A percentile compares a stretch with the other conserved stretches of the same genome.
Conservation (phyloP, 2,113 vertebrate species). For the Phrynosoma platyrhinos region DNA sequence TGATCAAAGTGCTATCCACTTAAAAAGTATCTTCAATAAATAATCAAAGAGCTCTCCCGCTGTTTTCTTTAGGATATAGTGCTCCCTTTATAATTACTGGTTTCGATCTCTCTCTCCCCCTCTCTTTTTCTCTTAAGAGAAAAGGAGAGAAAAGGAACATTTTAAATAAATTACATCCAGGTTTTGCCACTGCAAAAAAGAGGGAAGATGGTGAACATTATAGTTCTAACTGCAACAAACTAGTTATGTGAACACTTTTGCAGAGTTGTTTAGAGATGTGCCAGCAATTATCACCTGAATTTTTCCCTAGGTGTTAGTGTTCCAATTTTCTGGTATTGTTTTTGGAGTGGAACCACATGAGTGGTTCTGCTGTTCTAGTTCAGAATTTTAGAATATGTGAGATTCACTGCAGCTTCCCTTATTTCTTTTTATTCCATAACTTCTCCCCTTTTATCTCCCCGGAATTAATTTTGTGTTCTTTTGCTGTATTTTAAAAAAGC, state of each 20-base stretch:
- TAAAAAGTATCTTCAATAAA: slow-evolving; percentile 72
- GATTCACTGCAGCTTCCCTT: too few relatives aligned
- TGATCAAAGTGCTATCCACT: slow-evolving; percentile 55
- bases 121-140: slow-evolving; percentile 35
- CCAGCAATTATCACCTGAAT: background rate
- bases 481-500: background rate
- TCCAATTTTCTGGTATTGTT: background rate
- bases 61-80: slow-evolving; percentile 57
- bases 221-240: background rate
- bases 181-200: background rate
- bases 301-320: background rate
- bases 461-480: background rate
- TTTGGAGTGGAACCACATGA: background rate
- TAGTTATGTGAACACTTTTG: background rate
- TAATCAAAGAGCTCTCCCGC: slow-evolving; percentile 63
- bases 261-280: background rate
- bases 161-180: background rate
- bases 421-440: background rate
- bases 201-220: background rate
- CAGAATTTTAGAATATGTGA: too few relatives aligned
- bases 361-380: background rate
- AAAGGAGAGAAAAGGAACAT: background rate
- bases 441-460: background rate
- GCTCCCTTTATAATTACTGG: slow-evolving; percentile 16
- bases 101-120: slow-evolving; percentile 36